Evolutionary conservation across 2,797 vertebrate genomes (phyloP).

Genomic region (Hoplostethus atlanticus): DNA sequence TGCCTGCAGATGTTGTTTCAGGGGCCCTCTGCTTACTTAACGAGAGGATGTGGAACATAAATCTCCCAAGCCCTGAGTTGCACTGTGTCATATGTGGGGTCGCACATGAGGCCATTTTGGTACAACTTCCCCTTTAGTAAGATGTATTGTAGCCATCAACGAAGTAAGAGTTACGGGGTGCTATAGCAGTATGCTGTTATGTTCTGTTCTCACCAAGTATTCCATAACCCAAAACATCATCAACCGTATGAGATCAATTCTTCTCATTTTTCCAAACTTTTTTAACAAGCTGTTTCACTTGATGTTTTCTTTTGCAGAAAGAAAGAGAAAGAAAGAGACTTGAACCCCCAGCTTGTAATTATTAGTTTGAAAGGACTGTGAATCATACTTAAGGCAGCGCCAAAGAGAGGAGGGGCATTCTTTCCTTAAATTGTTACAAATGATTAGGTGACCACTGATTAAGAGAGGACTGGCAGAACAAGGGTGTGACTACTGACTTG

Average conservation of each 20-base stretch:
- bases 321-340: neutral
- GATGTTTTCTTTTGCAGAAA: neutral
- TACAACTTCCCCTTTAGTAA: slow-evolving; percentile 51
- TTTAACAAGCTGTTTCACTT: neutral
- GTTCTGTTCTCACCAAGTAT: slow-evolving; percentile 13
- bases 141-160: neutral
- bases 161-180: neutral
- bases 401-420: neutral
- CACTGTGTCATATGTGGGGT: slow-evolving; percentile 61
- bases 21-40: slow-evolving; percentile 70
- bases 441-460: slow-evolving; percentile 1
- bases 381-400: neutral
- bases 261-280: neutral
- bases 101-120: slow-evolving; percentile 47
- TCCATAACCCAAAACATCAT: neutral
- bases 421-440: slow-evolving; percentile 7
- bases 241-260: neutral
- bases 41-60: slow-evolving; percentile 76
- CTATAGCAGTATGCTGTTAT: neutral
- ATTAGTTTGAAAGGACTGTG: neutral
- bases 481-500: neutral
- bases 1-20: slow-evolving; percentile 78
- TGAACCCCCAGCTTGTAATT: neutral
- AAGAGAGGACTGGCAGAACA: neutral
- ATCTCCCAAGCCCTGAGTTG: slow-evolving; percentile 72